A percentile compares a stretch with the other conserved stretches of the same genome.
phyloP scores from a whole-genome alignment of 2,113 vertebrate species.

The Lepisosteus osseus region DNA sequence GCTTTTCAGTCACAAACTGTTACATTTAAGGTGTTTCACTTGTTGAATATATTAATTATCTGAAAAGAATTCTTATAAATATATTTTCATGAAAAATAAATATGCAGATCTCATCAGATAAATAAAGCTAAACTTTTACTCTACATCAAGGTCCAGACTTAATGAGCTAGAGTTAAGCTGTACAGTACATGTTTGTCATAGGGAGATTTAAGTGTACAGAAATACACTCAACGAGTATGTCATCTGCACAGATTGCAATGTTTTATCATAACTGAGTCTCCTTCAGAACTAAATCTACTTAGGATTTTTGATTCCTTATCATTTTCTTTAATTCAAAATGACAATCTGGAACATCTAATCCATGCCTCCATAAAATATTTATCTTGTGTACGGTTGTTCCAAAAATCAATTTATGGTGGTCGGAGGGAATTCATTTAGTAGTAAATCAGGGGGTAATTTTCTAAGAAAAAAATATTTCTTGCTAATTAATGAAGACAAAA shows the following conservation, averaged over 20 bases:
- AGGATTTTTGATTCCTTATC: constrained; percentile 56
- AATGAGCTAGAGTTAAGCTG: constrained; percentile 38
- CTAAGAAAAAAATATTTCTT: constrained; percentile 57
- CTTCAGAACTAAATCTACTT: constrained; percentile 69
- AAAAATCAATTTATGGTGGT: constrained; percentile 40
- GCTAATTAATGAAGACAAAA: constrained; percentile 56
- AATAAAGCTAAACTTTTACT: constrained; percentile 36
- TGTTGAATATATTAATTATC: no score
- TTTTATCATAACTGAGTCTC: constrained; percentile 54
- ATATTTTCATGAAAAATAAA: constrained; percentile 12
- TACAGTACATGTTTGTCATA: constrained; percentile 32
- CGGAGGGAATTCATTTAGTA: constrained; percentile 24
- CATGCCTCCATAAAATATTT: constrained; percentile 49
- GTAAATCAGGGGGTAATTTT: constrained; percentile 25
- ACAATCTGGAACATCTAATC: constrained; percentile 66
- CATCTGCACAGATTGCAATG: constrained; percentile 49
- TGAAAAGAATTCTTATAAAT: no score
- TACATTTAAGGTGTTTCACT: no score
- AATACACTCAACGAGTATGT: constrained; percentile 26
- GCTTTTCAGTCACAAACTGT: no score
- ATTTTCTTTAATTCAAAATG: constrained; percentile 61
- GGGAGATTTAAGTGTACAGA: constrained; percentile 41
- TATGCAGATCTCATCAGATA: constrained; percentile 41
- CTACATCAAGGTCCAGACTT: constrained; percentile 33
- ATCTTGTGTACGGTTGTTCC: constrained; percentile 37